These are phyloP conservation scores for Tortricodes alternella DNA, from an alignment of 2,888 invertebrate genomes.

Conservation along the genomic window DNA sequence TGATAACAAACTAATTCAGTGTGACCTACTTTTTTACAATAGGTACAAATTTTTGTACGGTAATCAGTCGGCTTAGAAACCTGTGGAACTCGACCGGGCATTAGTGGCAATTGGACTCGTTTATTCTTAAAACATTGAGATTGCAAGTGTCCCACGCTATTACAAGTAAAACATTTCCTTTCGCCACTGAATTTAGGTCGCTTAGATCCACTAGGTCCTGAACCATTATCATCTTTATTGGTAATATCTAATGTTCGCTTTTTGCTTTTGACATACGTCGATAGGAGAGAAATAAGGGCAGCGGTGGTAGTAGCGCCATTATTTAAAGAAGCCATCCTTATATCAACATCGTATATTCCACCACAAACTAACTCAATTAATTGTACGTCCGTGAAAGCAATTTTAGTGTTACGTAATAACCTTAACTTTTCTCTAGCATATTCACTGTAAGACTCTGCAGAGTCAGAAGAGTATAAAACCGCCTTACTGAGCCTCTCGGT, in stretches of 20 bases:
- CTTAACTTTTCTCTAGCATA: conserved; percentile 34
- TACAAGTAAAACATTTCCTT: not conserved
- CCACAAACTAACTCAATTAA: conserved; percentile 33
- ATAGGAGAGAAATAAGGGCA: not conserved
- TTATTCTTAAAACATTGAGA: not conserved
- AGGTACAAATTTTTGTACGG: conserved; percentile 14
- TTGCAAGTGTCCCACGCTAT: not conserved
- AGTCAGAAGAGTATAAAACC: conserved; percentile 29
- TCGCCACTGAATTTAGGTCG: not conserved
- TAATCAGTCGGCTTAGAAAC: not conserved
- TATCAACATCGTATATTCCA: conserved; percentile 8
- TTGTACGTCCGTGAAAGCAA: conserved; percentile 29
- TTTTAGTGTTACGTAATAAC: conserved; percentile 30
- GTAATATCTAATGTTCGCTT: not conserved
- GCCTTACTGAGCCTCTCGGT: conserved; percentile 31
- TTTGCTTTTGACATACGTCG: conserved; percentile 1
- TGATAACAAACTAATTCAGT: conserved; percentile 16
- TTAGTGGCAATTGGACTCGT: not conserved
- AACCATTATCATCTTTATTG: not conserved
- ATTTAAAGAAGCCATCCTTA: not conserved
- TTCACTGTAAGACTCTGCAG: conserved; percentile 30
- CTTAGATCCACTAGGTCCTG: not conserved
- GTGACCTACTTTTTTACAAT: conserved; percentile 34
- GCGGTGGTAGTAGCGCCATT: not conserved
- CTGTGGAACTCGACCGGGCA: not conserved